These are phyloP conservation scores for Odocoileus virginianus DNA, from an alignment of 2,113 vertebrate genomes.

Conservation along the genomic window DNA sequence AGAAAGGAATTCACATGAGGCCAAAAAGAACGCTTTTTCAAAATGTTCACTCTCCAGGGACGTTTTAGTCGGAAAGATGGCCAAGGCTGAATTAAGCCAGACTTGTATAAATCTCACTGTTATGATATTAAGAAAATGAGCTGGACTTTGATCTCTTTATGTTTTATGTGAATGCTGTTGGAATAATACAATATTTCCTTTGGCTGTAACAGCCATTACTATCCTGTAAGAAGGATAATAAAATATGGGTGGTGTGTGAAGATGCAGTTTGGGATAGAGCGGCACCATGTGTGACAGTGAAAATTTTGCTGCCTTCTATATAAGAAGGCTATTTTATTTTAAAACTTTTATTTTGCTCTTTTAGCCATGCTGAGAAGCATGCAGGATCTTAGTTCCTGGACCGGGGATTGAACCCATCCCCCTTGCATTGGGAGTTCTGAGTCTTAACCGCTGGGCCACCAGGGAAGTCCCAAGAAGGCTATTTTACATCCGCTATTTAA, in stretches of 20 bases:
- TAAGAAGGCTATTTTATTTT: not conserved
- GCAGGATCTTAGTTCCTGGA: not conserved
- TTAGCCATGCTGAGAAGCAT: not conserved
- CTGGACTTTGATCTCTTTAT: not conserved
- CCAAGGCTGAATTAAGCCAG: not conserved
- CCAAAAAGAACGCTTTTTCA: not conserved
- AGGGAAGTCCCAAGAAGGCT: not conserved
- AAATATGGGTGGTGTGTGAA: not conserved
- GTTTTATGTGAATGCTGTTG: not conserved
- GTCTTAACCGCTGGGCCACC: not conserved
- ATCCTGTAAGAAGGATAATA: not conserved
- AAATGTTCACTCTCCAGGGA: not conserved
- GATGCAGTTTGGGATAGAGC: not conserved
- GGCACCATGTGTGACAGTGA: not conserved
- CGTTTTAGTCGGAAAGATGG: not conserved
- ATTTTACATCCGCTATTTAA: not conserved
- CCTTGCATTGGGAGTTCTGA: not conserved
- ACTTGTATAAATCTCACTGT: not conserved
- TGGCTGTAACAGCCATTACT: not conserved
- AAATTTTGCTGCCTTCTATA: not conserved
- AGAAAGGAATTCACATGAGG: not conserved
- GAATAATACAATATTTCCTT: not conserved
- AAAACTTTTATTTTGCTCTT: not conserved
- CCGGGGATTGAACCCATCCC: not conserved
- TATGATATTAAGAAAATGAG: not conserved